A percentile compares a stretch with the other conserved stretches of the same genome.
Evolutionary conservation across 35 echinoderm and acorn worm species (phyloP).

Genomic region (Acanthaster planci): DNA sequence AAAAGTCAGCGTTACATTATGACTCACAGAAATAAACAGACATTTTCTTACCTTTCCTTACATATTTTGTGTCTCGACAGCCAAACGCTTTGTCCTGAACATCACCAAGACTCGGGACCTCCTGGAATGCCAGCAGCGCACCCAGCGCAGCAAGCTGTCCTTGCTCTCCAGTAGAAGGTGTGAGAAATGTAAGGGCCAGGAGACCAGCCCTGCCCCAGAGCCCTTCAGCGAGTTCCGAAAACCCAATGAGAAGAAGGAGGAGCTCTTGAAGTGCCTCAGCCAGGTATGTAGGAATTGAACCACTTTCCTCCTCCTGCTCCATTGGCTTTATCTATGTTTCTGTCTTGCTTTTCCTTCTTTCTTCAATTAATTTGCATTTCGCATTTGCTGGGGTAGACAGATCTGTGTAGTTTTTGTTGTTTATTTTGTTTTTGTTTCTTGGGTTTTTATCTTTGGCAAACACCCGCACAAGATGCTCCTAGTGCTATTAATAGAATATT

Average conservation of each 20-base stretch:
- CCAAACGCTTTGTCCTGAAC: conserved; percentile 24
- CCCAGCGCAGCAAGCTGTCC: neutral
- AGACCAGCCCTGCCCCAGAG: neutral
- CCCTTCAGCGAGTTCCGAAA: neutral
- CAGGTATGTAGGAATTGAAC: neutral
- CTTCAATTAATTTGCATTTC: too few relatives aligned
- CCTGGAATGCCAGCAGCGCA: conserved; percentile 25
- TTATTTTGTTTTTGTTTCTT: too few relatives aligned
- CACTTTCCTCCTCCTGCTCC: too few relatives aligned
- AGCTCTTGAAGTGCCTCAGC: neutral
- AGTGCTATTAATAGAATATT: too few relatives aligned
- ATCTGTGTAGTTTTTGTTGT: too few relatives aligned
- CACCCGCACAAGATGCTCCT: too few relatives aligned
- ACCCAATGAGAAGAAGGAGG: neutral
- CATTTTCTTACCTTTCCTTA: neutral
- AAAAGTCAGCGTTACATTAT: neutral
- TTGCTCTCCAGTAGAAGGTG: conserved; percentile 11
- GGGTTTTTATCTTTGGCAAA: too few relatives aligned
- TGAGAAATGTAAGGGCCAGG: neutral
- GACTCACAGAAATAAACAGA: neutral
- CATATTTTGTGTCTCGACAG: conserved; percentile 13
- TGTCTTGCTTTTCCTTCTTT: too few relatives aligned
- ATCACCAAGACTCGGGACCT: conserved; percentile 56
- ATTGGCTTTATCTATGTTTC: too few relatives aligned
- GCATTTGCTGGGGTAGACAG: too few relatives aligned